A percentile compares a stretch with the other conserved stretches of the same genome.
These are phyloP conservation scores for Zaprionus tsacasi DNA, from an alignment of 1,140 invertebrate genomes.

Conservation along the genomic window DNA sequence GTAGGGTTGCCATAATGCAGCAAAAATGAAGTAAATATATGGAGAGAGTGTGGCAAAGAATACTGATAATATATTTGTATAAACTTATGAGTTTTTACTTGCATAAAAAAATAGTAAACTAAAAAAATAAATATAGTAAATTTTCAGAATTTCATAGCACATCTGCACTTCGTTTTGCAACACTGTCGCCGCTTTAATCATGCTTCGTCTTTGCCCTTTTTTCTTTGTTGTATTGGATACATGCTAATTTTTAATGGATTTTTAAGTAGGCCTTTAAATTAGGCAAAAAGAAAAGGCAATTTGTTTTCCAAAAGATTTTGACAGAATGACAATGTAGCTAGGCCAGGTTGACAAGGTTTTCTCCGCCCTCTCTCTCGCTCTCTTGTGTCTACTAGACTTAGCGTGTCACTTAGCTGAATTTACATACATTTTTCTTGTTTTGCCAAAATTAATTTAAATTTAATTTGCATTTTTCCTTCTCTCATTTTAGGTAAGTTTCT, in stretches of 20 bases:
- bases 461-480: slow-evolving; percentile 51
- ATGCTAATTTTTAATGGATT: slow-evolving; percentile 82
- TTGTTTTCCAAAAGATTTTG: slow-evolving; percentile 74
- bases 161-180: slow-evolving; percentile 15
- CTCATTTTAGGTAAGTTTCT: slow-evolving; percentile 66
- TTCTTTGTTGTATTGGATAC: slow-evolving; percentile 64
- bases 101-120: neutral
- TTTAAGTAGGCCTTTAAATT: slow-evolving; percentile 82
- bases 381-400: slow-evolving; percentile 9
- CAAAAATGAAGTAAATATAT: neutral
- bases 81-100: too few species aligned
- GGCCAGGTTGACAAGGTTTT: neutral
- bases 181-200: slow-evolving; percentile 29
- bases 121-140: neutral
- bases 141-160: neutral
- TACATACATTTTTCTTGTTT: slow-evolving; percentile 42
- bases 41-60: neutral
- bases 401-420: slow-evolving; percentile 32
- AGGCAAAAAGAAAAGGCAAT: slow-evolving; percentile 70
- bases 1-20: neutral
- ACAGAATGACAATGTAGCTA: slow-evolving; percentile 37
- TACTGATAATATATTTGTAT: neutral
- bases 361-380: neutral
- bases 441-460: slow-evolving; percentile 73
- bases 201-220: slow-evolving; percentile 26